A percentile compares a stretch with the other conserved stretches of the same genome.
These are phyloP conservation scores for Tuberolachnus salignus DNA, from an alignment of 2,888 invertebrate species.

Conservation along the genomic window DNA sequence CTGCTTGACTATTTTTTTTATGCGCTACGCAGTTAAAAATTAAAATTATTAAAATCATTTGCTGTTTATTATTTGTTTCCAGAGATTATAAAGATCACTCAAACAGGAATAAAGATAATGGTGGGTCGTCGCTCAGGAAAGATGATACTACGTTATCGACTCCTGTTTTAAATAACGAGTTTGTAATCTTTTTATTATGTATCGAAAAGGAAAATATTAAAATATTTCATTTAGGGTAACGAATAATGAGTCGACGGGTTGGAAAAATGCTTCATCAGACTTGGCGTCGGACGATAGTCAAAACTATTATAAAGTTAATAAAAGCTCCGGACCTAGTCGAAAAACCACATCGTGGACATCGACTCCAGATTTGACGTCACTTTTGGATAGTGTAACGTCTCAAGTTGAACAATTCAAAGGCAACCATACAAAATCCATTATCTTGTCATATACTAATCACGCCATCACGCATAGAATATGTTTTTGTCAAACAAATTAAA, in stretches of 20 bases:
- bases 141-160: slow-evolving; percentile 79
- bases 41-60: no score
- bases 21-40: not conserved
- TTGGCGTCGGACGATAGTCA: not conserved
- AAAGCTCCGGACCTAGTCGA: slow-evolving; percentile 12
- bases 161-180: slow-evolving; percentile 68
- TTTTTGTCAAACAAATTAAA: no score
- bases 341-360: slow-evolving; percentile 76
- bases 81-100: slow-evolving; percentile 90
- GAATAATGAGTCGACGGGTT: slow-evolving; percentile 2
- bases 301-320: slow-evolving; percentile 20
- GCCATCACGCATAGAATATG: not conserved
- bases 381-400: slow-evolving; percentile 39
- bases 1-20: slow-evolving; percentile 12
- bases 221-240: slow-evolving; percentile 27
- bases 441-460: no score
- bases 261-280: slow-evolving; percentile 11
- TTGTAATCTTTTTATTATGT: slow-evolving; percentile 58
- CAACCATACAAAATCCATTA: not conserved
- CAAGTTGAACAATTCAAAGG: slow-evolving; percentile 36
- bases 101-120: slow-evolving; percentile 71
- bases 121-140: slow-evolving; percentile 64
- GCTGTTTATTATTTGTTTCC: slow-evolving; percentile 4
- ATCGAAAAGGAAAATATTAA: not conserved
- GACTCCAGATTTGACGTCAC: slow-evolving; percentile 77